Evolutionary conservation across 92 coral and sea anemone species (phyloP).

Genomic region (Micromussa lordhowensis): DNA sequence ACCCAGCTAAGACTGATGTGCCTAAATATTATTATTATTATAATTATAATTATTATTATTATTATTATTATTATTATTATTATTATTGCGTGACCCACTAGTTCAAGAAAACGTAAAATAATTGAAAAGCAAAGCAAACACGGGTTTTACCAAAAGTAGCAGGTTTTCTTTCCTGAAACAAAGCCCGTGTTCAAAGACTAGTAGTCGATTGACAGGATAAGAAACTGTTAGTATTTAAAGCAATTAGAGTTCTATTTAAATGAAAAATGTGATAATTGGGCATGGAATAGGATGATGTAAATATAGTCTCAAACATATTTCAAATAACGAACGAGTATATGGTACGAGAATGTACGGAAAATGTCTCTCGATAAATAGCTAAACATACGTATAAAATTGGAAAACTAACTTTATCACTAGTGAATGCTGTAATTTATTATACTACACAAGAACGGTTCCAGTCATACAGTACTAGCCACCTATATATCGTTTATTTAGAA

Average conservation of each 20-base stretch:
- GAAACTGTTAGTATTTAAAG: constrained; percentile 12
- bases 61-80: no score
- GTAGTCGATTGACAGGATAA: neutral
- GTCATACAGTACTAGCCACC: neutral
- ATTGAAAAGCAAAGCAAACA: neutral
- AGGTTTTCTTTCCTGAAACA: neutral
- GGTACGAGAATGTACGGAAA: neutral
- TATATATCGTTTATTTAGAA: neutral
- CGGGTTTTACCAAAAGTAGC: neutral
- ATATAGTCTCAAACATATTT: neutral
- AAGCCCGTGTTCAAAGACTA: neutral
- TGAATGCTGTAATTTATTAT: neutral
- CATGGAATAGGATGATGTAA: neutral
- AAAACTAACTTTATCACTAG: neutral
- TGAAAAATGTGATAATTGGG: neutral
- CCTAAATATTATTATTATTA: no score
- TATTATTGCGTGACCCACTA: no score
- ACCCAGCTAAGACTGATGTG: no score
- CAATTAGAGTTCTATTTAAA: neutral
- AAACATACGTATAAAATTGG: neutral
- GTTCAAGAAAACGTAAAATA: no score
- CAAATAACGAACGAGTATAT: neutral
- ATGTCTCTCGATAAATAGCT: neutral
- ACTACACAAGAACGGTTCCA: neutral
- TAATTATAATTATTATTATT: no score